A percentile compares a stretch with the other conserved stretches of the same genome.
phyloP scores from a whole-genome alignment of 2,797 vertebrate genomes.

The Eutrigla gurnardus region DNA sequence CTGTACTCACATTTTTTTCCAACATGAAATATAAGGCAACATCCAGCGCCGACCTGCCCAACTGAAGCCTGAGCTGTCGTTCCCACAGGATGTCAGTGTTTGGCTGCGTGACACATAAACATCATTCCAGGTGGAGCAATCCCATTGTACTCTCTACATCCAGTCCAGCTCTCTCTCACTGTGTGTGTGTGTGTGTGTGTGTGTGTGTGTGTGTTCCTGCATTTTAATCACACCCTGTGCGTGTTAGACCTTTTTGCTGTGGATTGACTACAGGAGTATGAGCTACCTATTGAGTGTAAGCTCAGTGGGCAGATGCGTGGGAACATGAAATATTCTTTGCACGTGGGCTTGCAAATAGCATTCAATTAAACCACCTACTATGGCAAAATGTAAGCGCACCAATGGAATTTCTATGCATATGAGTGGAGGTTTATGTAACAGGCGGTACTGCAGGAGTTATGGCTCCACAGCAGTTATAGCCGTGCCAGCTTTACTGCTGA shows the following conservation, averaged over 20 bases:
- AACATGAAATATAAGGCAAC: not conserved
- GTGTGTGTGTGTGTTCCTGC: conserved; percentile 10
- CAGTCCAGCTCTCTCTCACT: not conserved
- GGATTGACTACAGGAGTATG: conserved; percentile 27
- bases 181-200: conserved; percentile 2
- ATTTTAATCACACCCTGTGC: conserved; percentile 13
- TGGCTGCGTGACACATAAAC: not conserved
- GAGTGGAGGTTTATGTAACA: conserved; percentile 39
- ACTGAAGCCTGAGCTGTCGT: not conserved
- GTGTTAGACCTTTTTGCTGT: conserved; percentile 10
- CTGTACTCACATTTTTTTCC: not conserved
- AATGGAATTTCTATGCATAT: conserved; percentile 44
- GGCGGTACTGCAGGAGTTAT: conserved; percentile 26
- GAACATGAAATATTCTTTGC: conserved; percentile 45
- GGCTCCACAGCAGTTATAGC: conserved; percentile 8
- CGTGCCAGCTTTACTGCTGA: conserved; percentile 34
- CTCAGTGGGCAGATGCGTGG: conserved; percentile 33
- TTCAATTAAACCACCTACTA: conserved; percentile 46
- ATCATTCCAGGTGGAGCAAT: not conserved
- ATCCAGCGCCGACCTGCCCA: not conserved
- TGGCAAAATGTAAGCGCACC: conserved; percentile 16
- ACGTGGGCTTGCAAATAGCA: conserved; percentile 49
- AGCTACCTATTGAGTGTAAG: conserved; percentile 21
- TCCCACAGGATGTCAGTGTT: conserved; percentile 21
- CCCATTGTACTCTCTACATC: conserved; percentile 5